phyloP scores from a whole-genome alignment of 2,888 invertebrate genomes.

The Meganola albula region DNA sequence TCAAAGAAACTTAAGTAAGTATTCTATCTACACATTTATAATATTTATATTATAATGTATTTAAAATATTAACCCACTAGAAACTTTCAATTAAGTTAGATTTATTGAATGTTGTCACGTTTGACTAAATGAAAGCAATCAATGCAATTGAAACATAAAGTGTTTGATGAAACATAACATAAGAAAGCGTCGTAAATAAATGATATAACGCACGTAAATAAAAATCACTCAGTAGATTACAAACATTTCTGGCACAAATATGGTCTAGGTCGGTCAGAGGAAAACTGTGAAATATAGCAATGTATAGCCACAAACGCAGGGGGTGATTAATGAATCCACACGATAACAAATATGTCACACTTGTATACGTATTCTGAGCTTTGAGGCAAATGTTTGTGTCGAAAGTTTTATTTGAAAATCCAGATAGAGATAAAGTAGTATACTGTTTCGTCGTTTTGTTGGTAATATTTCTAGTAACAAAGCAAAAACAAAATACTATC shows the following conservation, averaged over 20 bases:
- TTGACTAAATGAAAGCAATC: too few relatives aligned
- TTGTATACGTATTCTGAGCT: conserved; percentile 32
- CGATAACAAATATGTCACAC: conserved; percentile 53
- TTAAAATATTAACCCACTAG: too few relatives aligned
- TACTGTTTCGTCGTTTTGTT: background rate
- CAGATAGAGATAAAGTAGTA: conserved; percentile 4
- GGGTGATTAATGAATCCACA: conserved; percentile 56
- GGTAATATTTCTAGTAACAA: too few relatives aligned
- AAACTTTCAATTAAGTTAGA: too few relatives aligned
- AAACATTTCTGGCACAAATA: conserved; percentile 44
- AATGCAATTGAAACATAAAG: too few relatives aligned
- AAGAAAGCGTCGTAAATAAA: too few relatives aligned
- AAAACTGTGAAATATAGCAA: conserved; percentile 36
- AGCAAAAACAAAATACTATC: too few relatives aligned
- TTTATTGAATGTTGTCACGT: too few relatives aligned
- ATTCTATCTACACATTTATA: too few relatives aligned
- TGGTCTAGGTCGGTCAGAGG: conserved; percentile 34
- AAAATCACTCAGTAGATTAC: conserved; percentile 51
- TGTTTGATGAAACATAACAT: too few relatives aligned
- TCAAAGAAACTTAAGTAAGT: too few relatives aligned
- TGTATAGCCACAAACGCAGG: conserved; percentile 36
- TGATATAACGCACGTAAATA: conserved; percentile 37
- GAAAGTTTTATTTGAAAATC: conserved; percentile 24
- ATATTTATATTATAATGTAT: too few relatives aligned
- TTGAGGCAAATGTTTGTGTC: conserved; percentile 20